A percentile compares a stretch with the other conserved stretches of the same genome.
phyloP scores from a whole-genome alignment of 2,113 vertebrate genomes.

The Leucosticte australis region DNA sequence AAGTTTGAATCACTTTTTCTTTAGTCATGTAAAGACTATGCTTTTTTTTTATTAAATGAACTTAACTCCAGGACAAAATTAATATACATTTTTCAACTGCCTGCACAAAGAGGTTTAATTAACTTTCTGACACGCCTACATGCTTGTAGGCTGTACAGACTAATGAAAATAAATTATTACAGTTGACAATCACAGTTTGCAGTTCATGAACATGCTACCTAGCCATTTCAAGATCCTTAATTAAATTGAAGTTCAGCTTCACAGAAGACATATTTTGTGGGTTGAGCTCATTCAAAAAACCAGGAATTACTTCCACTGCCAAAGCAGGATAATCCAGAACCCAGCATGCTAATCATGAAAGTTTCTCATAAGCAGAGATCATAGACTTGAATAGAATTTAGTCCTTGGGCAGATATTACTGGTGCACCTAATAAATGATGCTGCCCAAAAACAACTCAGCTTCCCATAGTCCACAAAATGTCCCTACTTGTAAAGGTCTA shows the following conservation, averaged over 20 bases:
- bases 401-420: neutral
- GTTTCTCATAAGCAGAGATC: neutral
- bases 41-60: neutral
- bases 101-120: neutral
- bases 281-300: neutral
- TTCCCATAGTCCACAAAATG: neutral
- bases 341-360: neutral
- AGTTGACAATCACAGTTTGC: neutral
- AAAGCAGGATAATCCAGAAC: neutral
- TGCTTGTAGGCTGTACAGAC: neutral
- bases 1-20: neutral
- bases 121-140: neutral
- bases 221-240: neutral
- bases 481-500: neutral
- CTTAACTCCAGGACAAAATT: neutral
- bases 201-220: neutral
- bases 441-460: neutral
- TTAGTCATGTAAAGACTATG: neutral
- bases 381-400: neutral
- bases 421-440: neutral
- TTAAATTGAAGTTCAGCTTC: neutral
- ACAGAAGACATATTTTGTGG: neutral
- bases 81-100: neutral
- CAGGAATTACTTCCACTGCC: neutral
- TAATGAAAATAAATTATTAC: neutral